Percentiles rank a stretch among this genome's conserved stretches.
These are phyloP conservation scores for Diarsia dahlii DNA, from an alignment of 2,888 invertebrate species.

Conservation along the genomic window DNA sequence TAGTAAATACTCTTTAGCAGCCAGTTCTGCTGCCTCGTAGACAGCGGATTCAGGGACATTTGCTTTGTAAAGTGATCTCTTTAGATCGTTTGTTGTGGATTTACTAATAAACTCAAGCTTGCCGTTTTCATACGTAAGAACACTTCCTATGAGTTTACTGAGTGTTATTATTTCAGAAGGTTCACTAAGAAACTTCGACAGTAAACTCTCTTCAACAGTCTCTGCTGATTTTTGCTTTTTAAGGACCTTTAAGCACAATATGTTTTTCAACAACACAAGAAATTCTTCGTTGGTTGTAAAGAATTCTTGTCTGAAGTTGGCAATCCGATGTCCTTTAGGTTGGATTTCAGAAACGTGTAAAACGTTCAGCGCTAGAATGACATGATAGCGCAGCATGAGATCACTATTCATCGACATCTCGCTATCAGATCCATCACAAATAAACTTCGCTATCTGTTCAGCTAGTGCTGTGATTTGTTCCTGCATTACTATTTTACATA, in stretches of 20 bases:
- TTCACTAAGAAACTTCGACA: constrained; percentile 8
- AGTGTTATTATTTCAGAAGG: constrained; percentile 9
- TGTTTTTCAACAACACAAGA: too few species aligned
- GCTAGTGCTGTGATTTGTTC: constrained; percentile 41
- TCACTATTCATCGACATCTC: constrained; percentile 50
- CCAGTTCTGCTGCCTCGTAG: constrained; percentile 44
- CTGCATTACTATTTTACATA: constrained; percentile 38
- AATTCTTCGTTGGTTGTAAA: constrained; percentile 35
- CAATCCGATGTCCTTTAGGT: too few species aligned
- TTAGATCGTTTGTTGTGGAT: constrained; percentile 7
- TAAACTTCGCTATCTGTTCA: constrained; percentile 27
- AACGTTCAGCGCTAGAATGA: background rate
- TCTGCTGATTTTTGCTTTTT: too few species aligned
- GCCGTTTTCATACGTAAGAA: background rate
- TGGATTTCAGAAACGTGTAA: too few species aligned
- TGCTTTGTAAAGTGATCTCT: constrained; percentile 1
- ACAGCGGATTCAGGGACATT: constrained; percentile 13
- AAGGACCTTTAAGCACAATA: too few species aligned
- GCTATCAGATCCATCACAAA: constrained; percentile 11
- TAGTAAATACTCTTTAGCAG: constrained; percentile 33
- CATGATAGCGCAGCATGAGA: constrained; percentile 48
- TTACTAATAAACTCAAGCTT: constrained; percentile 37
- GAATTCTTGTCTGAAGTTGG: constrained; percentile 33
- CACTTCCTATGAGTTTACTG: constrained; percentile 17
- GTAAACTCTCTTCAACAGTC: background rate